Conservation (phyloP, 2,888 invertebrate species). For the Dryadula phaetusa region DNA sequence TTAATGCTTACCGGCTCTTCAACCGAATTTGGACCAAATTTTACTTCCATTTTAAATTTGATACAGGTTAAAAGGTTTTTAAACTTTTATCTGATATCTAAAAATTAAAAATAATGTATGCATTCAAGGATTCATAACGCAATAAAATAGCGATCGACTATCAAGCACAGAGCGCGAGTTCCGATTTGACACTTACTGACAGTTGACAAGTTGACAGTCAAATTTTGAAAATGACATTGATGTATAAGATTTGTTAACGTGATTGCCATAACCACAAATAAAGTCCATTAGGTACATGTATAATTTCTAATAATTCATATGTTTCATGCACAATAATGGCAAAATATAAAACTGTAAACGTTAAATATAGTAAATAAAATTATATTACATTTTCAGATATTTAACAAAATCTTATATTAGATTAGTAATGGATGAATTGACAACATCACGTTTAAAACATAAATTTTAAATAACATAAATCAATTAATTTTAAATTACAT, state of each 20-base stretch:
- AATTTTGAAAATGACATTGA: constrained; percentile 21
- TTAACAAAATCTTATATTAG: too few relatives aligned
- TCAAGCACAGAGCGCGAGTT: not conserved
- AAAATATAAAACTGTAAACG: too few relatives aligned
- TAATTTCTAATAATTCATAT: not conserved
- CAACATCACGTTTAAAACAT: too few relatives aligned
- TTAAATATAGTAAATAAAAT: too few relatives aligned
- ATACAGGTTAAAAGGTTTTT: not conserved
- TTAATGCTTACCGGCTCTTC: constrained; percentile 82
- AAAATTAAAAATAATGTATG: not conserved
- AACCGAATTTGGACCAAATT: constrained; percentile 74
- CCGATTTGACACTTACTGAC: not conserved
- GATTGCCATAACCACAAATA: not conserved
- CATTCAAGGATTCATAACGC: not conserved
- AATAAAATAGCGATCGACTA: not conserved
- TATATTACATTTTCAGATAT: too few relatives aligned
- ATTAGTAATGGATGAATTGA: too few relatives aligned
- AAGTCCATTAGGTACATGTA: not conserved
- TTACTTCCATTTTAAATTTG: constrained; percentile 63
- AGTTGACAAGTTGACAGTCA: not conserved
- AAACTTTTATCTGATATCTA: not conserved
- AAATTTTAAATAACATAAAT: too few relatives aligned
- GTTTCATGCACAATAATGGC: too few relatives aligned
- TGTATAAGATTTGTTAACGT: not conserved
- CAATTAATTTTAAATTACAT: too few relatives aligned